Base-by-base conservation (phyloP, 2,888 invertebrate species). In the Tolmerus cingulatus region DNA sequence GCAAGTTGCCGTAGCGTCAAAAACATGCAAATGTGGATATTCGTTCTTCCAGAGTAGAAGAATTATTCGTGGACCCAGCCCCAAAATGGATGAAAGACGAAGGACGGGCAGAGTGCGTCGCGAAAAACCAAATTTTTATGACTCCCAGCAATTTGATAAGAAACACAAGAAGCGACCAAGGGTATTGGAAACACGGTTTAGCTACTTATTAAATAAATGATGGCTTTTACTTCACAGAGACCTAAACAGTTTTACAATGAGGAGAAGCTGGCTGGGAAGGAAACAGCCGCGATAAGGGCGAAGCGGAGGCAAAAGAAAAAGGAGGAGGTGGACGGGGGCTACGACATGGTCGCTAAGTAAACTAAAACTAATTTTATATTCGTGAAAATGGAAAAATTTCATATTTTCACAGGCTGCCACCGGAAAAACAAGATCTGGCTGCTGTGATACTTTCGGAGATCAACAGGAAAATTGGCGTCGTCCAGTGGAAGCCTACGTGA, bases 1-100 rank as follows among this genome's bases (percentile, higher is more conserved):
- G 0, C 91, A 97, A 96, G 96, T 97, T 88, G 96, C 97, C 1
- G 97, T 97, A 34, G 97, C 97, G 0, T 96, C 97, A 40, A 97
- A 97, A 79, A 94, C 96, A 0, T 97, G 97, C 91, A 96, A 95
- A 76, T 97, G 97, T 91, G 97, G 97, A 0, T 96, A 97, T 92
- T 95, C 95, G 5, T 97, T 97, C 93, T 96, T 96, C 90, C 94
- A 95, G 89, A 94, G 96, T 0, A 94, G 96, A 2, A 93, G 95
- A 82, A 93, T 91, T 76, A 91, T 87, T 12, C 87, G 88, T 1
- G 88, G 87, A 16, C 87, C 88, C 8, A 87, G 88, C 34, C 89
- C 88, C 37, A 84, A 89, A 87, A 86, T 82, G 0, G 93, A 93
- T 57, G 93, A 93, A 88, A 91, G 95, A 5, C 92, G 97, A 81